Conservation (phyloP, 2,888 invertebrate species). For the Muscina levida region DNA sequence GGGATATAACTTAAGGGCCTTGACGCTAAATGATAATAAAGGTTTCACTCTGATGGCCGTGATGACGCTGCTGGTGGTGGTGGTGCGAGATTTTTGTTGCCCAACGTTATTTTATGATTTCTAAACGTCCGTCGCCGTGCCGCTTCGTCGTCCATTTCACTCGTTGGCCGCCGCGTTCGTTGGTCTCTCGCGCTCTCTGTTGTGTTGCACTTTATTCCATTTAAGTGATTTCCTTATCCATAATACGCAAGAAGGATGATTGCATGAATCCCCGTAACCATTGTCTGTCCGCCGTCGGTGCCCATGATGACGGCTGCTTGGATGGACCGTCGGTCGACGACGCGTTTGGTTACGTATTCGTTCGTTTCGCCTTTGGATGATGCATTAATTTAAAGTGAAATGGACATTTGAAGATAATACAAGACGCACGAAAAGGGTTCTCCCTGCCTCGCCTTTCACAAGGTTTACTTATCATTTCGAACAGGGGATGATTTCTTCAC, state of each 20-base stretch:
- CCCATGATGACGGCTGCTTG: constrained; percentile 26
- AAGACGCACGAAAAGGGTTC: constrained; percentile 38
- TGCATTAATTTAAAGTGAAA: constrained; percentile 61
- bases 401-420: constrained; percentile 61
- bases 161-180: constrained; percentile 7
- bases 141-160: not conserved
- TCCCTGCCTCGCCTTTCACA: not conserved
- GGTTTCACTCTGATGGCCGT: not conserved
- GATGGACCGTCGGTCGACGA: constrained; percentile 47
- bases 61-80: not conserved
- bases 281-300: constrained; percentile 25
- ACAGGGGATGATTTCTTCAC: constrained; percentile 25
- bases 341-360: not conserved
- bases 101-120: constrained; percentile 24
- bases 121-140: not conserved
- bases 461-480: constrained; percentile 1
- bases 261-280: constrained; percentile 12
- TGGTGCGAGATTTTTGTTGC: constrained; percentile 14
- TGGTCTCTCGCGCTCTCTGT: constrained; percentile 36
- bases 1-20: constrained; percentile 28
- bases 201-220: constrained; percentile 48
- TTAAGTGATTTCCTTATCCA: constrained; percentile 57
- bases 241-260: constrained; percentile 5
- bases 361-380: constrained; percentile 43
- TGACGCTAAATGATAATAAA: constrained; percentile 38